These are phyloP conservation scores for Sinohyriopsis cumingii DNA, from an alignment of 2,888 invertebrate species.

Conservation along the genomic window DNA sequence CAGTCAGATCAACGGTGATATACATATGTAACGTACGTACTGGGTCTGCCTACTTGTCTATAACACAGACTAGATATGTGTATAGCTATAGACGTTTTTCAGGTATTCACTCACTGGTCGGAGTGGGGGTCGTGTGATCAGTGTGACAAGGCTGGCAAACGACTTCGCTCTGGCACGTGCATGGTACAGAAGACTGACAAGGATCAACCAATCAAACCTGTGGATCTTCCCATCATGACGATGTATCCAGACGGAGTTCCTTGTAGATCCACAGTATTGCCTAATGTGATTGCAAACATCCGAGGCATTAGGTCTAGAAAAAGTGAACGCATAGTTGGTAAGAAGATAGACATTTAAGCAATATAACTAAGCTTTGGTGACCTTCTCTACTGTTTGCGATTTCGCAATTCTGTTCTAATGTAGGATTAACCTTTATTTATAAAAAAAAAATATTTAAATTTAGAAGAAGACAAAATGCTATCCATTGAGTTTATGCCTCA, in stretches of 20 bases:
- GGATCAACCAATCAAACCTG: constrained; percentile 42
- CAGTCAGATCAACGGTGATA: too few species aligned
- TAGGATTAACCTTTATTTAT: too few species aligned
- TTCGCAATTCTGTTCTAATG: too few species aligned
- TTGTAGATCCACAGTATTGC: constrained; percentile 76
- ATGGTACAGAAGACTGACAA: constrained; percentile 69
- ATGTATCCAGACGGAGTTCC: constrained; percentile 75
- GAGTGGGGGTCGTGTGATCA: constrained; percentile 80
- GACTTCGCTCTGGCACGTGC: constrained; percentile 78
- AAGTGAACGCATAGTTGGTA: constrained; percentile 76
- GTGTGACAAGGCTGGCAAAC: constrained; percentile 77
- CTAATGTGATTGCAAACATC: constrained; percentile 65
- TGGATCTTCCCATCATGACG: constrained; percentile 48
- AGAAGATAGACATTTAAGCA: constrained; percentile 66
- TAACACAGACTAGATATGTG: too few species aligned
- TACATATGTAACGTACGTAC: too few species aligned
- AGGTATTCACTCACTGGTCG: constrained; percentile 77
- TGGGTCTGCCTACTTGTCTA: too few species aligned
- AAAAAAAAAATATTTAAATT: too few species aligned
- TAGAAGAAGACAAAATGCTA: too few species aligned
- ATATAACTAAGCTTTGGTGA: too few species aligned
- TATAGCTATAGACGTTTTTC: constrained; percentile 47
- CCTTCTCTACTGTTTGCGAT: too few species aligned
- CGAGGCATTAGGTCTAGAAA: constrained; percentile 72
- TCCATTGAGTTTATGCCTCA: too few species aligned